Conservation (phyloP, 2,888 invertebrate genomes). For the Synanthedon formicaeformis region DNA sequence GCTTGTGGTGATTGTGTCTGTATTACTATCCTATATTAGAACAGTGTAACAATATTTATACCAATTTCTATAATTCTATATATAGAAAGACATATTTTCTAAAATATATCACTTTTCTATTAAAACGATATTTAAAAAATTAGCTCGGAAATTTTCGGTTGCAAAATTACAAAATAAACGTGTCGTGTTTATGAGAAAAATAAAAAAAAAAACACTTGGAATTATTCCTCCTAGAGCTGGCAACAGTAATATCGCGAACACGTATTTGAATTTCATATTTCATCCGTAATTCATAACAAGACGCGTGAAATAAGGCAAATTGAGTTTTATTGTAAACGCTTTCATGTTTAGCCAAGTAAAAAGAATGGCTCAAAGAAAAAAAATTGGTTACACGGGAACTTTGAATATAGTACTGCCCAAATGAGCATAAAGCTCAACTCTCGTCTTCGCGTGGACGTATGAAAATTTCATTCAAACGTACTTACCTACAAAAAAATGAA, state of each 20-base stretch:
- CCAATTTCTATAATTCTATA: too few relatives aligned
- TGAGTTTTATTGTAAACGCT: constrained; percentile 25
- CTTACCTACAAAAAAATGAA: constrained; percentile 22
- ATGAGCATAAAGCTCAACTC: constrained; percentile 18
- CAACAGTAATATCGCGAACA: background rate
- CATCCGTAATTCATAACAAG: constrained; percentile 21
- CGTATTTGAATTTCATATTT: constrained; percentile 23
- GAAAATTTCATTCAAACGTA: constrained; percentile 22
- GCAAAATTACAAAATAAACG: background rate
- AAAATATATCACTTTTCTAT: too few relatives aligned
- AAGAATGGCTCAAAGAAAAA: constrained; percentile 14
- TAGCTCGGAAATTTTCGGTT: too few relatives aligned
- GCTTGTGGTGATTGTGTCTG: too few relatives aligned
- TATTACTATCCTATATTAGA: too few relatives aligned
- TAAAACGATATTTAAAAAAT: too few relatives aligned
- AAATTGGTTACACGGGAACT: constrained; percentile 6
- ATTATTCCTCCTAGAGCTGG: background rate
- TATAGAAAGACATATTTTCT: too few relatives aligned
- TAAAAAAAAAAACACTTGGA: background rate
- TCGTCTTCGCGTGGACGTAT: constrained; percentile 6
- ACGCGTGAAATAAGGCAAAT: constrained; percentile 24
- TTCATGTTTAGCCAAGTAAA: constrained; percentile 21
- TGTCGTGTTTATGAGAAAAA: background rate
- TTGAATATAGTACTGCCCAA: constrained; percentile 13
- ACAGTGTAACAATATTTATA: too few relatives aligned